Base-by-base conservation (phyloP, 2,113 vertebrate genomes). In the Melozone crissalis region DNA sequence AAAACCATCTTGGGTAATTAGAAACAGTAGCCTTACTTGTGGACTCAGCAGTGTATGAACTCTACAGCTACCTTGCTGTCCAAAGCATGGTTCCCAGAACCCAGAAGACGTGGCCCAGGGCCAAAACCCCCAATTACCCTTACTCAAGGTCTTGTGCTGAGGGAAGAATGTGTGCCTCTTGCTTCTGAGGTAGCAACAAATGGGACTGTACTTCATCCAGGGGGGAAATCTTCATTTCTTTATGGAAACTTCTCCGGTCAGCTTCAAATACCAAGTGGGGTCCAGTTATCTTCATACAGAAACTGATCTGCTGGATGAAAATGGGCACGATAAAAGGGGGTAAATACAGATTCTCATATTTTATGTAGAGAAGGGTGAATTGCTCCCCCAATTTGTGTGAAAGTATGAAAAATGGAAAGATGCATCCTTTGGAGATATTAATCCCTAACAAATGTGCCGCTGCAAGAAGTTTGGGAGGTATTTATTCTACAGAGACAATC, bases 1-100 rank as follows among this genome's bases (percentile, higher is more conserved):
- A 75, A 77, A 86, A 81, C 0, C 2, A 46, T 69, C 41, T 46
- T 46, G 18, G 24, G 41, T 96, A 89, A 96, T 96, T 94, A 65
- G 85, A 93, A 96, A 92, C 85, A 94, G 85, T 78, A 86, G 52
- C 20, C 39, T 63, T 73, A 85, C 90, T 92, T 89, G 83, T 94
- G 75, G 88, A 89, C 68, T 96, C 93, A 95, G 96, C 94, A 93
- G 69, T 68, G 27, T 46, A 52, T 86, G 75, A 86, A 68, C 28
- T 81, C 67, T 49, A 9, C 35, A 93, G 57, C 63, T 74, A 75
- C 79, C 49, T 89, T 94, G 90, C 68, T 49, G 62, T 90, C 61
- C 83, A 49, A 75, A 93, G 47, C 37, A 13, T 81, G 61, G 41
- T 71, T 96, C 76, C 69, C 90, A 94, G 85, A 92, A 44, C 35